Base-by-base conservation (phyloP, 2,888 invertebrate species). In the Elysia crispata region DNA sequence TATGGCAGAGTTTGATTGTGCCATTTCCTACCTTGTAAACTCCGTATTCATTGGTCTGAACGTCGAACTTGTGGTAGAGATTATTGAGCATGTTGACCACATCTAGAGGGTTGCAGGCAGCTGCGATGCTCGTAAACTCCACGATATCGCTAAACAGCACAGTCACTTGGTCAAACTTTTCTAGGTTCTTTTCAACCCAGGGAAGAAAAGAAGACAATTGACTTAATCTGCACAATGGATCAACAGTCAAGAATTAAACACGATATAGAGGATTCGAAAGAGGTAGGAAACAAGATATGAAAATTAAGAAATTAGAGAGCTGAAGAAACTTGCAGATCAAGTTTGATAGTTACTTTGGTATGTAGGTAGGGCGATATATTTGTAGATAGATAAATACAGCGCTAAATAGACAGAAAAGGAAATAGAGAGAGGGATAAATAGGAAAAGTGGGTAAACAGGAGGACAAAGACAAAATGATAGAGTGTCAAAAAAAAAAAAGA, bases 121-220 rank as follows among this genome's bases (percentile, higher is more conserved):
- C 64, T 1, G 89, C 85, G 20, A 90, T 89, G 78, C 85, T 86
- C 1, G 89, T 86, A 82, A 90, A 90, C 1, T 86, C 86, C 13
- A 90, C 90, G 54, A 90, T 86, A 81, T 90, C 90, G 69, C 88
- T 87, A 83, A 90, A 90, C 76, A 90, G 80, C 11, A 90, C 84
- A 0, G 90, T 89, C 57, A 86, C 88, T 30, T 80, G 78, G 23
- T 86, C 86, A 79, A 86, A 87, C 80, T 87, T 87, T 72, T 88
- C 88, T 88, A n/a, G n/a, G n/a, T n/a, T n/a, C n/a, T n/a, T n/a
- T n/a, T n/a, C n/a, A n/a, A n/a, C n/a, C n/a, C n/a, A n/a, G n/a
- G n/a, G n/a, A n/a, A n/a, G n/a, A n/a, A n/a, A n/a, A n/a, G n/a
- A n/a, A n/a, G n/a, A n/a, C n/a, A n/a, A n/a, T n/a, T n/a, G n/a